Base-by-base conservation (phyloP, 2,113 vertebrate genomes). In the Eublepharis macularius region DNA sequence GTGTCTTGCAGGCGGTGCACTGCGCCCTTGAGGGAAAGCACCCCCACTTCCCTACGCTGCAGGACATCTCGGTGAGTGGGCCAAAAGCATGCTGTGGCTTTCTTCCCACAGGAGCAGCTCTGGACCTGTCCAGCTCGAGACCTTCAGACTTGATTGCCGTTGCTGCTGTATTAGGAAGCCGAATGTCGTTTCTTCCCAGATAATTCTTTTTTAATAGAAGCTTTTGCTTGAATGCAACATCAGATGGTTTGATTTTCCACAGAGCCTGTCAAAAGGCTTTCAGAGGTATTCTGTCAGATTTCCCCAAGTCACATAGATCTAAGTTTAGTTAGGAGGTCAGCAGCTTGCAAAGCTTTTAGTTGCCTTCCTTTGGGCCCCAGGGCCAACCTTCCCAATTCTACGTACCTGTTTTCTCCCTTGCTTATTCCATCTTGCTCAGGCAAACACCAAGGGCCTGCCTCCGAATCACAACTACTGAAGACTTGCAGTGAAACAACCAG, bases 1-100 rank as follows among this genome's bases (percentile, higher is more conserved):
- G 94, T 0, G 89, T 95, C 41, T 94, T 98, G 32, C 93, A 4
- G 21, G 95, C 96, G 0, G 73, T 98, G 45, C 72, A 85, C 80
- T 93, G 83, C 0, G 95, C 95, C 1, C 91, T 98, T 87, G 91
- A 96, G 0, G 97, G 98, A 10, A 93, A 95, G 77, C 98, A 98
- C 78, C 98, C 98, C 0, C 93, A 95, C 51, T 98, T 98, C 94
- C 96, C 97, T 0, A 68, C 97, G 8, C 95, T 98, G 77, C 93
- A 92, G 34, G 93, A 96, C 0, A 87, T 97, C 82, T 45, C 1
- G 89, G 95, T 95, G 90, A 94, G 95, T 84, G 76, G 41, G 54
- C 54, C 21, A 17, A 83, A 66, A 57, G 36, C 69, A 14, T 21
- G 7, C 2, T 4, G 14, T 13, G 29, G 26, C 32, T 39, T 36